A percentile compares a stretch with the other conserved stretches of the same genome.
These are phyloP conservation scores for Ophraella communa DNA, from an alignment of 2,888 invertebrate species.

Conservation along the genomic window DNA sequence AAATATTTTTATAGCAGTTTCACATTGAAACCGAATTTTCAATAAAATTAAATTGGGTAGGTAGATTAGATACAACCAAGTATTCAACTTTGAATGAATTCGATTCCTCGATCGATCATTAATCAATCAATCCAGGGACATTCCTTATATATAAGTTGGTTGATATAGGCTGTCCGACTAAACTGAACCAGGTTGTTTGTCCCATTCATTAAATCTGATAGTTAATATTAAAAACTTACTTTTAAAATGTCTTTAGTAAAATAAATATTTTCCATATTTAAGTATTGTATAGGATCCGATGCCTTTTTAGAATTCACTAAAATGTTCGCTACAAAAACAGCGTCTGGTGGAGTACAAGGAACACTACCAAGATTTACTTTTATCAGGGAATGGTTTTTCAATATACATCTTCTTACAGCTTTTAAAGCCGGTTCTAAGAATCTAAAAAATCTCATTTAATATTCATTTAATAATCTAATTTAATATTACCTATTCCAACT, in stretches of 20 bases:
- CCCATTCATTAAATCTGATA: no score
- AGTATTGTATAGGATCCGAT: constrained; percentile 50
- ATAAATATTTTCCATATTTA: constrained; percentile 63
- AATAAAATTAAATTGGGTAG: no score
- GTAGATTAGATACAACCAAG: no score
- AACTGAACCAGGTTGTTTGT: no score
- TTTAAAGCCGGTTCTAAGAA: constrained; percentile 31
- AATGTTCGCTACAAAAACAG: constrained; percentile 56
- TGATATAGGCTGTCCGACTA: not conserved
- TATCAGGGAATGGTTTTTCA: constrained; percentile 58
- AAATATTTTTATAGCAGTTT: no score
- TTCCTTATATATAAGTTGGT: no score
- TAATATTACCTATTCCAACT: constrained; percentile 54
- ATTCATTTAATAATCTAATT: not conserved
- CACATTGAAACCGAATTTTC: no score
- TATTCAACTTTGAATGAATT: no score
- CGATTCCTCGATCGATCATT: not conserved
- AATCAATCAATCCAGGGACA: no score
- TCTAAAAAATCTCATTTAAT: not conserved
- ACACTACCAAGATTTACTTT: constrained; percentile 62
- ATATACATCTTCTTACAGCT: constrained; percentile 58
- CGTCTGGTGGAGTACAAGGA: constrained; percentile 60
- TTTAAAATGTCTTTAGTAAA: constrained; percentile 58
- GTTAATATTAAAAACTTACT: constrained; percentile 42
- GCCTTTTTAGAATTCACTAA: constrained; percentile 50